Evolutionary conservation across 2,113 vertebrate genomes (phyloP).

Genomic region (Bubo bubo): DNA sequence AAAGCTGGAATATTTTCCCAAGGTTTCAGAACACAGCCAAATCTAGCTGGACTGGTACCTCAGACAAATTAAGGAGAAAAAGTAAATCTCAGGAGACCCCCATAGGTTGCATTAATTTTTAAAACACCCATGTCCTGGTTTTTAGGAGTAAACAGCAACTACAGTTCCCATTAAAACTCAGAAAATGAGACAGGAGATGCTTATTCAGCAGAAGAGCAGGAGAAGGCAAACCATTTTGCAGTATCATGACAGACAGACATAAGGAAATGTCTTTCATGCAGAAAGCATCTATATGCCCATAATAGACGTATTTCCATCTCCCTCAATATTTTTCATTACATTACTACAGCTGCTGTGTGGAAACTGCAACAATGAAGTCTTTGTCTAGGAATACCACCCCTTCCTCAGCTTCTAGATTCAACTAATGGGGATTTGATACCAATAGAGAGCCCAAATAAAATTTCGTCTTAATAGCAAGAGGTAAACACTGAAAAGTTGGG

Average conservation of each 20-base stretch:
- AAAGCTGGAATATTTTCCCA: neutral
- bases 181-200: neutral
- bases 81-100: neutral
- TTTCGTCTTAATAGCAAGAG: neutral
- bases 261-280: neutral
- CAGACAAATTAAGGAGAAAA: neutral
- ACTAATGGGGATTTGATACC: neutral
- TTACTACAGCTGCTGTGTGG: neutral
- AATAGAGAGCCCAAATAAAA: neutral
- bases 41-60: neutral
- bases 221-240: neutral
- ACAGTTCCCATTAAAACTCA: neutral
- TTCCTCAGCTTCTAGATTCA: neutral
- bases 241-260: neutral
- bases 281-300: neutral
- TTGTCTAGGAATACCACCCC: neutral
- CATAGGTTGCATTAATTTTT: slow-evolving; percentile 30
- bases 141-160: neutral
- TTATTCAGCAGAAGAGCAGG: slow-evolving; percentile 31
- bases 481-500: neutral
- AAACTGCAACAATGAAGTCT: neutral
- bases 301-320: neutral
- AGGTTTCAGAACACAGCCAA: neutral
- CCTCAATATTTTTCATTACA: neutral
- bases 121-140: neutral